A percentile compares a stretch with the other conserved stretches of the same genome.
Conservation (phyloP, 2,888 invertebrate genomes). For the Lycophotia porphyrea region DNA sequence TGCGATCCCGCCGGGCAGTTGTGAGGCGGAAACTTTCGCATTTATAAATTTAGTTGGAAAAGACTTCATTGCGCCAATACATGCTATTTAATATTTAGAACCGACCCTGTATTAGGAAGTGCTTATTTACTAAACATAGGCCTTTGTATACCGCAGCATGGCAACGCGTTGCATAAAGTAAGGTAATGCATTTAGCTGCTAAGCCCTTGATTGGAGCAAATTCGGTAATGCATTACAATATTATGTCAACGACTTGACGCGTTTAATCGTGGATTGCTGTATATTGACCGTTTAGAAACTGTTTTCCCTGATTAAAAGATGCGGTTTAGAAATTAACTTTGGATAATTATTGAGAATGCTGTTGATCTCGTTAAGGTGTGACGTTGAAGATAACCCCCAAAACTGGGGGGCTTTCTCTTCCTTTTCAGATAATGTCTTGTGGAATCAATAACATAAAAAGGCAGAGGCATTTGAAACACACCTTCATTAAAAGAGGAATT, state of each 20-base stretch:
- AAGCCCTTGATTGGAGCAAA: conserved; percentile 30
- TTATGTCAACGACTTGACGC: neutral
- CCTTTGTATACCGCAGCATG: conserved; percentile 31
- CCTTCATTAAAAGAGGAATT: neutral
- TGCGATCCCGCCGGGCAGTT: neutral
- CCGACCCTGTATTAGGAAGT: conserved; percentile 34
- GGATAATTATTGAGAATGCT: neutral
- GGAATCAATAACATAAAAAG: neutral
- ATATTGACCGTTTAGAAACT: conserved; percentile 11
- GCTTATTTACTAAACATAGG: conserved; percentile 47
- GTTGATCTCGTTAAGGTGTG: neutral
- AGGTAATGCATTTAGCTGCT: conserved; percentile 33
- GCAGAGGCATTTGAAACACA: neutral
- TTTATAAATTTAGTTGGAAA: neutral
- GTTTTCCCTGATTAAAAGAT: neutral
- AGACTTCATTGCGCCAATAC: neutral
- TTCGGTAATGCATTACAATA: conserved; percentile 32
- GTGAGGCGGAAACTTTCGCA: neutral
- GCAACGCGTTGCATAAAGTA: conserved; percentile 44
- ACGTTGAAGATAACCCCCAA: neutral
- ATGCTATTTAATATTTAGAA: neutral
- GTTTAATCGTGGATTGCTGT: neutral
- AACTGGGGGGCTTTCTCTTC: neutral
- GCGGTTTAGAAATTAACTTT: neutral
- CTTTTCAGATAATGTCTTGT: neutral